Percentiles rank a stretch among this genome's conserved stretches.
These are phyloP conservation scores for Fissipunctia ypsillon DNA, from an alignment of 2,888 invertebrate genomes.

Conservation along the genomic window DNA sequence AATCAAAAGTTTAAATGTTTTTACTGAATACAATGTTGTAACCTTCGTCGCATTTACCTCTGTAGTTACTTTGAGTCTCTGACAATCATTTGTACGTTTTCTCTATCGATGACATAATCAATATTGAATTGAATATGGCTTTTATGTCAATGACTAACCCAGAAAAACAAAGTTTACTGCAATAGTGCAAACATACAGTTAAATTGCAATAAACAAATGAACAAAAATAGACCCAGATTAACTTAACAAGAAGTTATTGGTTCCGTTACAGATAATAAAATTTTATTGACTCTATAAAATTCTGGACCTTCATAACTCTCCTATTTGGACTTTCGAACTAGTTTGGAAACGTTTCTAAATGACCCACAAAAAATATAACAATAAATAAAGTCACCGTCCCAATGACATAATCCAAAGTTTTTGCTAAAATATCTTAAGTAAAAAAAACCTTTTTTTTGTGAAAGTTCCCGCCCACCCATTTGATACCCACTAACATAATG, in stretches of 20 bases:
- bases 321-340: constrained; percentile 53
- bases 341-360: constrained; percentile 52
- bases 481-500: constrained; percentile 64
- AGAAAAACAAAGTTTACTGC: not conserved
- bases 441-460: constrained; percentile 65
- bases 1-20: constrained; percentile 21
- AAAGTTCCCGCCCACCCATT: constrained; percentile 74
- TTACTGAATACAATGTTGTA: not conserved
- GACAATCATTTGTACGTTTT: not conserved
- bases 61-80: not conserved
- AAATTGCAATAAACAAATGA: constrained; percentile 34
- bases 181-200: not conserved
- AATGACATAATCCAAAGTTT: constrained; percentile 75
- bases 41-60: constrained; percentile 21
- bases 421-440: constrained; percentile 63
- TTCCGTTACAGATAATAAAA: constrained; percentile 44
- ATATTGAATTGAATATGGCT: not conserved
- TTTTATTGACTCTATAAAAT: constrained; percentile 66
- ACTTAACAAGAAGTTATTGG: constrained; percentile 39
- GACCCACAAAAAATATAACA: constrained; percentile 64
- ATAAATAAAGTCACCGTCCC: constrained; percentile 64
- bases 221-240: constrained; percentile 35
- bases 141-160: not conserved
- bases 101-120: not conserved
- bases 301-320: constrained; percentile 58